Conservation (phyloP, 2,113 vertebrate genomes). For the Paralichthys olivaceus region DNA sequence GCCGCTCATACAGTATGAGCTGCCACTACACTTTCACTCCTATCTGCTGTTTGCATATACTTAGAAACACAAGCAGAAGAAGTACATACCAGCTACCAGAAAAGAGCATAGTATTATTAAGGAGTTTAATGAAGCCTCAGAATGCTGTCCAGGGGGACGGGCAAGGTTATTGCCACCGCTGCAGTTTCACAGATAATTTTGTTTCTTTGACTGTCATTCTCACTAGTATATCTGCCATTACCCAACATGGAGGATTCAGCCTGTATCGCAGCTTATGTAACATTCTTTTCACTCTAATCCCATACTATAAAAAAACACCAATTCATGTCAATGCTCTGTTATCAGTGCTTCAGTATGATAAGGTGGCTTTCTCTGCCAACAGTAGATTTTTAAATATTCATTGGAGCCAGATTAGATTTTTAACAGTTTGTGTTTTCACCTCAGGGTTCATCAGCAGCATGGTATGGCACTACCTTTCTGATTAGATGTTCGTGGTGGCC, state of each 20-base stretch:
- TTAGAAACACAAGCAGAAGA: neutral
- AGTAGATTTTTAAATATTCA: neutral
- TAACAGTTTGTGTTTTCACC: neutral
- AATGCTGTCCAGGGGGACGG: no score
- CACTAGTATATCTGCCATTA: slow-evolving; percentile 4
- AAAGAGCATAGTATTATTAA: neutral
- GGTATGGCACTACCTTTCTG: neutral
- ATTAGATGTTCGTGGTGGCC: neutral
- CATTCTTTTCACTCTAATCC: slow-evolving; percentile 36
- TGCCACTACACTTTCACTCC: neutral
- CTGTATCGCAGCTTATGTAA: slow-evolving; percentile 36
- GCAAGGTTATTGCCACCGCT: neutral
- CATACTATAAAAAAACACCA: slow-evolving; percentile 14
- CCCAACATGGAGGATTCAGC: slow-evolving; percentile 21
- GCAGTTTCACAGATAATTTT: slow-evolving; percentile 20
- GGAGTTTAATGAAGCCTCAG: neutral
- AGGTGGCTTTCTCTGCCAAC: neutral
- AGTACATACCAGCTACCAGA: neutral
- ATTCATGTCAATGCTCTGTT: slow-evolving; percentile 1
- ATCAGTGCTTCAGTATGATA: neutral
- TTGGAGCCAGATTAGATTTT: neutral
- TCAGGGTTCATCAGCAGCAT: neutral
- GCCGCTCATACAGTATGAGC: neutral
- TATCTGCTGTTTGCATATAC: neutral
- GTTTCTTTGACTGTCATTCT: neutral